Evolutionary conservation across 2,113 vertebrate species (phyloP).

Genomic region (Eublepharis macularius): DNA sequence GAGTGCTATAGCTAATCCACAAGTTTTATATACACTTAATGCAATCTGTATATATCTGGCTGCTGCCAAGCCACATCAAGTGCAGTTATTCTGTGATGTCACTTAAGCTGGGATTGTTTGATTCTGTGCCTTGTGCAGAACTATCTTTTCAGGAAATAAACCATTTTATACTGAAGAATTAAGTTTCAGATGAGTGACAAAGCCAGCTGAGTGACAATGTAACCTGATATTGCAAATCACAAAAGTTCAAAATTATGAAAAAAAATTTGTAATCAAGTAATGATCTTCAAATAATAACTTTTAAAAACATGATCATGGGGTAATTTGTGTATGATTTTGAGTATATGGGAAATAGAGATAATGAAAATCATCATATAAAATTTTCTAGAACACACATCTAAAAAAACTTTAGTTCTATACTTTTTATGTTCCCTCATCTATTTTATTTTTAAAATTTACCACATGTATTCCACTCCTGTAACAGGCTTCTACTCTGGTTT

Average conservation of each 20-base stretch:
- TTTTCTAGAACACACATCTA: not conserved
- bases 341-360: no score
- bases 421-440: not conserved
- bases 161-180: no score
- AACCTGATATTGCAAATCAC: no score
- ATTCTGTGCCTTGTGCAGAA: not conserved
- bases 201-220: no score
- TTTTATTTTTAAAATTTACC: not conserved
- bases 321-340: no score
- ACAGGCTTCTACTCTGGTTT: not conserved
- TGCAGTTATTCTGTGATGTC: not conserved
- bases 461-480: not conserved
- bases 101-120: not conserved
- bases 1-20: no score
- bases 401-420: not conserved
- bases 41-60: not conserved
- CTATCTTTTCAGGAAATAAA: not conserved
- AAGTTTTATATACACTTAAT: not conserved
- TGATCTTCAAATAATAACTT: no score
- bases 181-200: no score
- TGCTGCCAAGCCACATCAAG: not conserved
- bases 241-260: no score
- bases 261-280: no score
- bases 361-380: not conserved
- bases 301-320: no score